Base-by-base conservation (phyloP, 2,888 invertebrate species). In the Tinea trinotella region DNA sequence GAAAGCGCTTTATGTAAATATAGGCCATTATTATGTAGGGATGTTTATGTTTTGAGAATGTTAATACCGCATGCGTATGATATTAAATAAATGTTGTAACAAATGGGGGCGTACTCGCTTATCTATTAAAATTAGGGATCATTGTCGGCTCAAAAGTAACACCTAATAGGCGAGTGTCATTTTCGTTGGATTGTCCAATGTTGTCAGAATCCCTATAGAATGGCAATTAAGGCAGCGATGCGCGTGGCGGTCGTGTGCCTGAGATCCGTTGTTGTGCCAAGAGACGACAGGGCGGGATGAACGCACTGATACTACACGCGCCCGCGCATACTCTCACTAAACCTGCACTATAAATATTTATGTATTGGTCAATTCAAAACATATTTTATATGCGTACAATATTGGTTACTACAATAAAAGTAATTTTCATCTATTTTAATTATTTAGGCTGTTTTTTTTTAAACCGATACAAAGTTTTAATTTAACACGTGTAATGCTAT, bases 71-170 rank as follows among this genome's bases (percentile, higher is more conserved):
- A 30, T 30, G 3, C 30, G 2, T 7, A 4, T 30, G 7, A 30
- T 30, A 30, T 30, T 30, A 30, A 30, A 30, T 30, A 30, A 30
- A 30, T 30, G 7, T 22, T 40, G 40, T 40, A 15, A 13, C 12
- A 40, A 7, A 12, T 12, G 13, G 7, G 13, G 15, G 79, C 84
- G 70, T 81, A 83, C 79, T 64, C 76, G 76, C 80, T 83, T 84
- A 85, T 83, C 82, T 84, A 82, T 85, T 80, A 81, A 82, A 83
- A 83, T 83, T 79, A 79, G 84, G 82, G 83, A 80, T 84, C 84
- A 82, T 76, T 71, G 80, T 71, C 70, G 67, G 76, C 70, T 76
- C 65, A 68, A 70, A 67, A 66, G 67, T 61, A 69, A 68, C 62
- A 67, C 64, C 60, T 65, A 67, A 72, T 70, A 71, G 75, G 67